Percentiles rank a stretch among this genome's conserved stretches.
Evolutionary conservation across 2,888 invertebrate genomes (phyloP).

Genomic region (Drosophila neotestacea): DNA sequence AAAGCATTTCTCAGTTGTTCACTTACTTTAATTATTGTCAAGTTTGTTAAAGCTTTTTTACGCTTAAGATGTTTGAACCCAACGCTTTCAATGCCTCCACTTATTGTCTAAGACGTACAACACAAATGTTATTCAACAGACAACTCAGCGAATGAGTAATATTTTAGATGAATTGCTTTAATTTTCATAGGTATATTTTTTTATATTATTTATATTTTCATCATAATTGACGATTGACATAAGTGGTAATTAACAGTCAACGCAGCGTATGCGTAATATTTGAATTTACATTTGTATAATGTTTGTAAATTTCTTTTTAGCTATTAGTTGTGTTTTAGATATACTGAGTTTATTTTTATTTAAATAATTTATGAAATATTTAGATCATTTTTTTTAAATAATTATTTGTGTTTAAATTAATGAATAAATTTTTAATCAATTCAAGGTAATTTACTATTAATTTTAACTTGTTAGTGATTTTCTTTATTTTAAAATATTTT

Average conservation of each 20-base stretch:
- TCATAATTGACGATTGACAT: too few relatives aligned
- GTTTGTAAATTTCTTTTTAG: background rate
- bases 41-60: background rate
- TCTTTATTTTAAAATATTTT: constrained; percentile 1
- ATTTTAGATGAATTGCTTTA: background rate
- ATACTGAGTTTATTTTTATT: too few relatives aligned
- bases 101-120: background rate
- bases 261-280: background rate
- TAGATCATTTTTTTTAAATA: too few relatives aligned
- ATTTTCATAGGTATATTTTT: background rate
- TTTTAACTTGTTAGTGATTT: background rate
- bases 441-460: background rate
- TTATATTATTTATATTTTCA: too few relatives aligned
- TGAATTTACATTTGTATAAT: background rate
- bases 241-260: background rate
- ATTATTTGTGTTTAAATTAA: too few relatives aligned
- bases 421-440: too few relatives aligned
- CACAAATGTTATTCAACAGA: background rate
- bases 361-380: too few relatives aligned
- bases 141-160: constrained; percentile 11
- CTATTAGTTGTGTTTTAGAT: too few relatives aligned
- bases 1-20: constrained; percentile 28
- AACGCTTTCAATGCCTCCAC: constrained; percentile 4
- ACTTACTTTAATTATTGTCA: constrained; percentile 1
- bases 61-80: background rate